Base-by-base conservation (phyloP, 2,113 vertebrate species). In the Triplophysa rosa region DNA sequence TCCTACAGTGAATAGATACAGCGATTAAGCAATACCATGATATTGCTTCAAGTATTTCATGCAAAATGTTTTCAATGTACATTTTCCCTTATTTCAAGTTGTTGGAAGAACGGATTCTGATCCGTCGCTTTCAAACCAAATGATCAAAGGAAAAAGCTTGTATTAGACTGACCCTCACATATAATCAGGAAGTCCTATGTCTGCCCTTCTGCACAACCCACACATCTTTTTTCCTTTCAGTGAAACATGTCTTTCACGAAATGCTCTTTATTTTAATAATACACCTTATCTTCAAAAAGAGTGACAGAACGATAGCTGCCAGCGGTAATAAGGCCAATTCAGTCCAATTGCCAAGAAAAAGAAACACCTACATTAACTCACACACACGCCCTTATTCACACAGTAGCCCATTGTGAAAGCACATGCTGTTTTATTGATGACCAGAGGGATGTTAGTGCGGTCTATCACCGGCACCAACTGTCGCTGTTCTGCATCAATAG, bases 271-370 rank as follows among this genome's bases (percentile, higher is more conserved):
- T 3, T 8, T 61, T 37, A 62, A 75, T 74, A 70, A 33, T 42
- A 70, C 64, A 17, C 13, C 29, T 67, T 19, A 14, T 40, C 26
- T 49, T 67, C 42, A 66, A 68, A 58, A 47, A 24, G 66, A 68
- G 33, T 56, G 37, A n/a, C n/a, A 77, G 9, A 40, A 40, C 12
- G 56, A 52, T 45, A 26, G 29, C 62, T 49, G 29, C 40, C 65
- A 77, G 47, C 19, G 64, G 76, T 80, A 79, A 79, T 40, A 75
- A 49, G 56, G 54, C 69, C 79, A 75, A 76, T 77, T 33, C 47
- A 67, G 64, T 21, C 54, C 33, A 47, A 58, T 61, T 42, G 45
- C 67, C 80, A 24, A 65, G 23, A 78, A 59, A 10, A 78, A n/a
- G 56, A 56, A 61, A 33, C 11, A 83, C 21, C 45, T 21, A 78